Evolutionary conservation across 2,113 vertebrate genomes (phyloP).

Genomic region (Cisticola juncidis): DNA sequence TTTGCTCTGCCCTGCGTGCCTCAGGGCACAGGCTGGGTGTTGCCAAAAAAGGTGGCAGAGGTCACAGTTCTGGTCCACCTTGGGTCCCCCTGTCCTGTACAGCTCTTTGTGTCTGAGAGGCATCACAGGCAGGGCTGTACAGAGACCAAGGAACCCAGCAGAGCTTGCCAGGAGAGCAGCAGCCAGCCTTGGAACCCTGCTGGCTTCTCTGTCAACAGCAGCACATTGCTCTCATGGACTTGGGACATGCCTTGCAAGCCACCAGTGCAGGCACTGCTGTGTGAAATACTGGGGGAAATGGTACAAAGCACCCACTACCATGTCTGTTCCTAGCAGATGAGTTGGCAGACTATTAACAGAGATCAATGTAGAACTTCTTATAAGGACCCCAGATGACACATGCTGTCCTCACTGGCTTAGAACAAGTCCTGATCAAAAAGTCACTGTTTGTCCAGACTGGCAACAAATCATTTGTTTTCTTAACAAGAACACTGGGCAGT

Average conservation of each 20-base stretch:
- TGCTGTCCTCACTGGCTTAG: background rate
- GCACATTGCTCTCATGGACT: background rate
- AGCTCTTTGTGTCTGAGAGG: background rate
- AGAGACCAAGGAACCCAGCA: background rate
- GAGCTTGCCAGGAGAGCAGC: background rate
- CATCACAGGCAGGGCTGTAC: background rate
- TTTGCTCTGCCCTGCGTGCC: background rate
- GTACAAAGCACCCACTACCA: background rate
- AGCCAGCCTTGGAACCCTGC: background rate
- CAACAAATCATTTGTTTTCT: conserved; percentile 12
- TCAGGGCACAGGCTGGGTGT: background rate
- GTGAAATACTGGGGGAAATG: background rate
- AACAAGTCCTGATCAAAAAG: background rate
- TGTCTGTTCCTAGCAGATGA: background rate
- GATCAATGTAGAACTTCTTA: background rate
- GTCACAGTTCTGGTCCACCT: background rate
- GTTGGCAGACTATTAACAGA: background rate
- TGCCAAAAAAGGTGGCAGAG: background rate
- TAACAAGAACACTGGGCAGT: background rate
- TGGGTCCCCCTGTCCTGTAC: background rate
- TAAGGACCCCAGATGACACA: background rate
- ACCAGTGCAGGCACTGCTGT: background rate
- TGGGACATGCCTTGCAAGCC: background rate
- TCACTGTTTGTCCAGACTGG: background rate
- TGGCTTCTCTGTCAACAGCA: background rate